A percentile compares a stretch with the other conserved stretches of the same genome.
Evolutionary conservation across 1,140 invertebrate genomes (phyloP).

Genomic region (Hermetia illucens): DNA sequence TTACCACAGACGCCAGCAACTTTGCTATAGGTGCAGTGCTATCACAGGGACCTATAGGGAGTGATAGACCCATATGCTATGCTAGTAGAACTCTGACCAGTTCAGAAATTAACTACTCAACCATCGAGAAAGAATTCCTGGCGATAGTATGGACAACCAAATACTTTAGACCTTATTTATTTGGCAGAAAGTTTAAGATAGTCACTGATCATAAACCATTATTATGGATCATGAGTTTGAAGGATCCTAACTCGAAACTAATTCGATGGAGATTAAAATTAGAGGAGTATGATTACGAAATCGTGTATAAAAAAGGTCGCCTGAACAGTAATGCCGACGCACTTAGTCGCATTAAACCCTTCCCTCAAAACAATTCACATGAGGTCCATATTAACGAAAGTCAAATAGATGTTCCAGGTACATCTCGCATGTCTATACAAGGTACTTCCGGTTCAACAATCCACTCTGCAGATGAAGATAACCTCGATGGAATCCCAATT

Average conservation of each 20-base stretch:
- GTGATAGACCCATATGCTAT: slow-evolving; percentile 24
- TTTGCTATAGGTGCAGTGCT: slow-evolving; percentile 14
- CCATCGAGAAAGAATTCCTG: slow-evolving; percentile 24
- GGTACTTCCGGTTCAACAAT: not conserved
- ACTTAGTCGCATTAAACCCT: slow-evolving; percentile 10
- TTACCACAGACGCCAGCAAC: slow-evolving; percentile 15
- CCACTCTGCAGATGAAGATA: slow-evolving; percentile 3
- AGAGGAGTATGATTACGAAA: slow-evolving; percentile 19
- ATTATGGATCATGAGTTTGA: slow-evolving; percentile 27
- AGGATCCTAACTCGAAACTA: slow-evolving; percentile 18
- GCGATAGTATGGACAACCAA: slow-evolving; percentile 27
- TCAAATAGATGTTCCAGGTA: not conserved
- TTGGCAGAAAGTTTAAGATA: slow-evolving; percentile 16
- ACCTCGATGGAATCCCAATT: slow-evolving; percentile 7
- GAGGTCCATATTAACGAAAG: slow-evolving; percentile 2
- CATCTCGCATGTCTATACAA: not conserved
- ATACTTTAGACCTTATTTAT: slow-evolving; percentile 30
- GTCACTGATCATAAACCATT: slow-evolving; percentile 8
- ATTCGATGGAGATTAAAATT: slow-evolving; percentile 13
- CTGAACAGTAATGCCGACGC: slow-evolving; percentile 22
- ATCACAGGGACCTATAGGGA: slow-evolving; percentile 13
- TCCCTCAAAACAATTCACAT: too few relatives aligned
- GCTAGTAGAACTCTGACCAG: slow-evolving; percentile 26
- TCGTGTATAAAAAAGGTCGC: slow-evolving; percentile 27
- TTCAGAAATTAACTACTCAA: slow-evolving; percentile 24